Conservation (phyloP, 2,888 invertebrate species). For the Lypha dubia region DNA sequence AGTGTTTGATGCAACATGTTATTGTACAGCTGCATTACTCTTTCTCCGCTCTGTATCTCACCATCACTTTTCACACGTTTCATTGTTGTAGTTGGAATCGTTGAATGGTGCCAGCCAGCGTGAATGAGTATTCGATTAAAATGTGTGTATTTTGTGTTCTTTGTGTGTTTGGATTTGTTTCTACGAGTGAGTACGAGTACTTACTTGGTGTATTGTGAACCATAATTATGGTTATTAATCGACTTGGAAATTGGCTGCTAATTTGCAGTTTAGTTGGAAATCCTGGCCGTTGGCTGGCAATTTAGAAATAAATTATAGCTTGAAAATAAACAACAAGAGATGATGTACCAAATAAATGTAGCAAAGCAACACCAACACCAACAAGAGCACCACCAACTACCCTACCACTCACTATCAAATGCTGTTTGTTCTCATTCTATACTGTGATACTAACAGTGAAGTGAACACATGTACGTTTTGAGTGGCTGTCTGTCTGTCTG, state of each 20-base stretch:
- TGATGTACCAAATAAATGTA: conserved; percentile 69
- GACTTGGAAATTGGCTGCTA: conserved; percentile 86
- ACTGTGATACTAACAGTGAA: not conserved
- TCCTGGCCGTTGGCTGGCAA: conserved; percentile 86
- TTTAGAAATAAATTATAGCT: conserved; percentile 84
- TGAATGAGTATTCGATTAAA: conserved; percentile 66
- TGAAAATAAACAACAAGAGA: conserved; percentile 83
- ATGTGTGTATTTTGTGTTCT: conserved; percentile 29
- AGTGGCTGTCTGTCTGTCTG: conserved; percentile 5
- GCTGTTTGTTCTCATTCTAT: conserved; percentile 46
- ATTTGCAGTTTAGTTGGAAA: conserved; percentile 87
- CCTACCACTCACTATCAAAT: conserved; percentile 22
- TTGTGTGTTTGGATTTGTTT: conserved; percentile 21
- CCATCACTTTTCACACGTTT: conserved; percentile 10
- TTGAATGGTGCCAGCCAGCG: conserved; percentile 35
- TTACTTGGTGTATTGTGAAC: conserved; percentile 66
- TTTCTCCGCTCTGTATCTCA: not conserved
- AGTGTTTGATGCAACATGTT: conserved; percentile 66
- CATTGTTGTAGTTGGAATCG: not conserved
- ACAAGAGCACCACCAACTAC: conserved; percentile 35
- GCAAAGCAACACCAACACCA: conserved; percentile 44
- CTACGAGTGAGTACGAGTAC: conserved; percentile 32
- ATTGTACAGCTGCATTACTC: conserved; percentile 32
- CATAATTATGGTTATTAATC: conserved; percentile 84
- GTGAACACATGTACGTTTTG: conserved; percentile 19